A percentile compares a stretch with the other conserved stretches of the same genome.
phyloP scores from a whole-genome alignment of 2,113 vertebrate genomes.

The Cyprinodon brontotheroides region DNA sequence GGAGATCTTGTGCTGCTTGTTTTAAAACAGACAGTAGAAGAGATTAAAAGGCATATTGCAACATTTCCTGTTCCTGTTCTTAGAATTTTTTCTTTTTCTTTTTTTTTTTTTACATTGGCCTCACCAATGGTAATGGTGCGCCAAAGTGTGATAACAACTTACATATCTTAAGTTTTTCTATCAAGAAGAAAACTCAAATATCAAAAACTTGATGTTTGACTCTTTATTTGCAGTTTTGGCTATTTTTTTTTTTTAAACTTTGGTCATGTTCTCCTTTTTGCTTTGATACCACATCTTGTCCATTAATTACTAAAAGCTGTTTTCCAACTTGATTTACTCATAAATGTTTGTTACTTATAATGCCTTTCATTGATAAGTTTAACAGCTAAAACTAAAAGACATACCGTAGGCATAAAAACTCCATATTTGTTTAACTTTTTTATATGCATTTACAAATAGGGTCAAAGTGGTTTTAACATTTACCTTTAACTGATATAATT shows the following conservation, averaged over 20 bases:
- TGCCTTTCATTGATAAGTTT: neutral
- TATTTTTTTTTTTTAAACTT: neutral
- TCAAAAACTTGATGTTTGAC: neutral
- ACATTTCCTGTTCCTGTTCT: neutral
- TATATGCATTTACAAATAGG: neutral
- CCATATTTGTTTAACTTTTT: neutral
- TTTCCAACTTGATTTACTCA: neutral
- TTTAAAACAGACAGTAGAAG: neutral
- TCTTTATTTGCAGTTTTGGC: neutral
- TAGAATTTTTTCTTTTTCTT: neutral
- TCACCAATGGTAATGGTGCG: neutral
- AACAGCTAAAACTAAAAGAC: neutral
- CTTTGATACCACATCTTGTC: neutral
- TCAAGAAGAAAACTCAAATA: neutral
- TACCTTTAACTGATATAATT: neutral
- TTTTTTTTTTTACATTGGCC: neutral
- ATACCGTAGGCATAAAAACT: neutral
- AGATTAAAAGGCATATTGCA: neutral
- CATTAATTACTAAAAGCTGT: too few species aligned
- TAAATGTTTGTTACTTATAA: neutral
- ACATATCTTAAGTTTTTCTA: neutral
- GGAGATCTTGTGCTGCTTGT: neutral
- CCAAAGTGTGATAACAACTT: too few species aligned
- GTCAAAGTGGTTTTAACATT: conserved; percentile 11
- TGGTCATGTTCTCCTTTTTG: neutral